Evolutionary conservation across 2,888 invertebrate species (phyloP).

Genomic region (Bembecia ichneumoniformis): DNA sequence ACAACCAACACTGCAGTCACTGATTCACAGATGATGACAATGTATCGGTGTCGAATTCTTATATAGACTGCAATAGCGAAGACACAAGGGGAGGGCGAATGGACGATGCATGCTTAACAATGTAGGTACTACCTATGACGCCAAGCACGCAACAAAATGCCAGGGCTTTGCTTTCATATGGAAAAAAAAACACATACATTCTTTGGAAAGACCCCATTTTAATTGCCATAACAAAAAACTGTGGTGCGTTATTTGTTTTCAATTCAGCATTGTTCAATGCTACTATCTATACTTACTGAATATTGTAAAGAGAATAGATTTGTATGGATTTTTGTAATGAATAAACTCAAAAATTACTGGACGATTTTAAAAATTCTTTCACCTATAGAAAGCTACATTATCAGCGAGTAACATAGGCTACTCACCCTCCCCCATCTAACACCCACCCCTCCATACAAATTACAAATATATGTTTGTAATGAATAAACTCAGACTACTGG

Average conservation of each 20-base stretch:
- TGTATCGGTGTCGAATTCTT: constrained; percentile 47
- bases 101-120: constrained; percentile 10
- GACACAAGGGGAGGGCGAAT: constrained; percentile 40
- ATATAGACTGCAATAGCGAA: constrained; percentile 55
- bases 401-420: too few relatives aligned
- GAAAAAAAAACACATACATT: not conserved
- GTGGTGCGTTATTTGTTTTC: not conserved
- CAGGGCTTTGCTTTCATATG: not conserved
- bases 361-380: too few relatives aligned
- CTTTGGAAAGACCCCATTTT: not conserved
- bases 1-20: constrained; percentile 62
- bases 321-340: too few relatives aligned
- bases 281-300: too few relatives aligned
- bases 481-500: too few relatives aligned
- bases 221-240: not conserved
- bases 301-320: too few relatives aligned
- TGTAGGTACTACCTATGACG: not conserved
- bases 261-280: not conserved
- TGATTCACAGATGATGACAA: constrained; percentile 53
- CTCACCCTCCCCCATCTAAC: too few relatives aligned
- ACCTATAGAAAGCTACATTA: too few relatives aligned
- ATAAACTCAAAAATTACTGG: too few relatives aligned
- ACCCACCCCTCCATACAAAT: too few relatives aligned
- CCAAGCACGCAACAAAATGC: not conserved
- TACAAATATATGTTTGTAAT: too few relatives aligned